Percentiles rank a stretch among this genome's conserved stretches.
Evolutionary conservation across 2,888 invertebrate genomes (phyloP).

Genomic region (Ditylenchus weischeri): DNA sequence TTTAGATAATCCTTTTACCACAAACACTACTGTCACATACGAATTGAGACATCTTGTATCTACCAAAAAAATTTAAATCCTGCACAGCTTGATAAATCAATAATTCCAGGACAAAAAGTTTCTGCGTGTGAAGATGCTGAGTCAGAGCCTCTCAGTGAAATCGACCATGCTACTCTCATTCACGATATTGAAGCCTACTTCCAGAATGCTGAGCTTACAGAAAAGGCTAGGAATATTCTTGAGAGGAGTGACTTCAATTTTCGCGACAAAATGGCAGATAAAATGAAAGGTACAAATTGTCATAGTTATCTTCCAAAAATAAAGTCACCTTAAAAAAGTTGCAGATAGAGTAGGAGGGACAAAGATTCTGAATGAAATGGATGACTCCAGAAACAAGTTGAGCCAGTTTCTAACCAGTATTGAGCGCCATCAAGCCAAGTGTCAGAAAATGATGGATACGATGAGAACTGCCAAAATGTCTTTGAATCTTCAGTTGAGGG

Average conservation of each 20-base stretch:
- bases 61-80: too few species aligned
- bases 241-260: conserved; percentile 33
- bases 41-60: too few species aligned
- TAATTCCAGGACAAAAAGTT: background rate
- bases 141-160: conserved; percentile 20
- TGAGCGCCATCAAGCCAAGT: conserved; percentile 35
- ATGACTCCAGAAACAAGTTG: conserved; percentile 36
- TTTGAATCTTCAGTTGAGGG: conserved; percentile 83
- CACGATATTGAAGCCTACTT: conserved; percentile 24
- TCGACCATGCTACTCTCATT: conserved; percentile 24
- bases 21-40: too few species aligned
- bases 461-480: conserved; percentile 79
- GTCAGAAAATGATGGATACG: conserved; percentile 69
- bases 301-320: too few species aligned
- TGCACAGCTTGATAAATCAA: background rate
- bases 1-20: too few species aligned
- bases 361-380: conserved; percentile 40
- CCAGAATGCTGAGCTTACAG: conserved; percentile 27
- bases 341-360: conserved; percentile 44
- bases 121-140: conserved; percentile 13
- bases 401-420: conserved; percentile 21
- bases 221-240: conserved; percentile 32
- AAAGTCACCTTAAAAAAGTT: conserved; percentile 15
- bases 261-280: conserved; percentile 22
- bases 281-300: conserved; percentile 26